Evolutionary conservation across 2,797 vertebrate genomes (phyloP).

Genomic region (Anguilla marmorata): DNA sequence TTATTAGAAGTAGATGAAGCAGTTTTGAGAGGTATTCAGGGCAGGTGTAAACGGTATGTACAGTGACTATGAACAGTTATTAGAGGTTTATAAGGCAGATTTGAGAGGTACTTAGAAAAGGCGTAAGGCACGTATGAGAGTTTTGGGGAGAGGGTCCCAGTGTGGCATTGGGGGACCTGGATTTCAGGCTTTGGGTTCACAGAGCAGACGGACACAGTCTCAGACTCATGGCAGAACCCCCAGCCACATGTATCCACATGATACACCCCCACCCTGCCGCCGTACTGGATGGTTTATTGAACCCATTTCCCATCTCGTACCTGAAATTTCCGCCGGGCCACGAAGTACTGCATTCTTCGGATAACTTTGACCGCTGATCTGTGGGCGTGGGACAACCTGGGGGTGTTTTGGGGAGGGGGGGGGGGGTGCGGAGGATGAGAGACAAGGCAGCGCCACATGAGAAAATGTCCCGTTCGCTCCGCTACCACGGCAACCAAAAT

Average conservation of each 20-base stretch:
- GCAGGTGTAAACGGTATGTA: background rate
- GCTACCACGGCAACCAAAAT: background rate
- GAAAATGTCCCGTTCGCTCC: background rate
- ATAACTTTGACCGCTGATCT: constrained; percentile 83
- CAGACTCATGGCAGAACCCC: background rate
- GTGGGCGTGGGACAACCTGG: constrained; percentile 83
- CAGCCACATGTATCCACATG: background rate
- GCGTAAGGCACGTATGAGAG: background rate
- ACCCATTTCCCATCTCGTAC: constrained; percentile 61
- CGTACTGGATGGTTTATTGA: constrained; percentile 13
- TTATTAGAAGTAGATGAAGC: background rate
- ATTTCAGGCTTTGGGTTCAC: background rate
- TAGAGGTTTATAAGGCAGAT: background rate
- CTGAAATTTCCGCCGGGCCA: constrained; percentile 88
- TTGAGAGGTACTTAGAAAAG: background rate
- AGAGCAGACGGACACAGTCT: background rate
- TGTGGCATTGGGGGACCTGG: too few relatives aligned
- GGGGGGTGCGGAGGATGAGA: background rate
- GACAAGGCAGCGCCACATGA: constrained; percentile 28
- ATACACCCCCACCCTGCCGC: background rate
- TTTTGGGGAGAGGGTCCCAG: background rate
- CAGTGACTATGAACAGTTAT: background rate
- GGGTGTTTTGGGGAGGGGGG: background rate
- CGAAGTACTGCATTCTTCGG: constrained; percentile 88
- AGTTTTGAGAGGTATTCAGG: background rate